Conservation (phyloP, 2,888 invertebrate genomes). For the Baccha elongata region DNA sequence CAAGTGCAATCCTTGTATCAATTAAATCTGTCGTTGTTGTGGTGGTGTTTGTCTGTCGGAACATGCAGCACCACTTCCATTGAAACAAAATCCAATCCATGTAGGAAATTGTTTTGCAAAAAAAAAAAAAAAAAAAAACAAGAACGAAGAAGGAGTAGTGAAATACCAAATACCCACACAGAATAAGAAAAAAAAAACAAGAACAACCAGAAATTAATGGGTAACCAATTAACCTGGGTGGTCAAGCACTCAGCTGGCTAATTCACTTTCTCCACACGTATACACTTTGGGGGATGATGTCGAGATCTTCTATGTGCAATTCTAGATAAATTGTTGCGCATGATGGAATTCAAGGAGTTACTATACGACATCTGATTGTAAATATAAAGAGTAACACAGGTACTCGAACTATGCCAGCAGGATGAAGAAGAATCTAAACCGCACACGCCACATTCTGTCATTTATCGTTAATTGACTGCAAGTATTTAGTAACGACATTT, state of each 20-base stretch:
- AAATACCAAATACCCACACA: constrained; percentile 4
- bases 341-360: constrained; percentile 38
- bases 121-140: constrained; percentile 16
- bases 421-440: constrained; percentile 26
- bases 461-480: constrained; percentile 69
- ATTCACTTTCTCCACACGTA: constrained; percentile 74
- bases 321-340: constrained; percentile 70
- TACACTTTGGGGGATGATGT: constrained; percentile 29
- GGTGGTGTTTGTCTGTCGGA: constrained; percentile 19
- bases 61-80: constrained; percentile 38
- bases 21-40: constrained; percentile 54
- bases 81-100: constrained; percentile 54
- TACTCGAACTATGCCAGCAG: background rate
- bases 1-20: constrained; percentile 56
- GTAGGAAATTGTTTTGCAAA: constrained; percentile 36
- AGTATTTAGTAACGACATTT: constrained; percentile 62
- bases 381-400: background rate
- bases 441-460: constrained; percentile 63
- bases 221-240: constrained; percentile 76
- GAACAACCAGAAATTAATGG: constrained; percentile 75
- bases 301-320: constrained; percentile 56
- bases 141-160: constrained; percentile 20
- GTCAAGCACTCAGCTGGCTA: constrained; percentile 68
- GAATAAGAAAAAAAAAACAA: constrained; percentile 31
- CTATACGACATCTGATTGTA: constrained; percentile 22